phyloP scores from a whole-genome alignment of 2,113 vertebrate genomes.

The Condylura cristata region DNA sequence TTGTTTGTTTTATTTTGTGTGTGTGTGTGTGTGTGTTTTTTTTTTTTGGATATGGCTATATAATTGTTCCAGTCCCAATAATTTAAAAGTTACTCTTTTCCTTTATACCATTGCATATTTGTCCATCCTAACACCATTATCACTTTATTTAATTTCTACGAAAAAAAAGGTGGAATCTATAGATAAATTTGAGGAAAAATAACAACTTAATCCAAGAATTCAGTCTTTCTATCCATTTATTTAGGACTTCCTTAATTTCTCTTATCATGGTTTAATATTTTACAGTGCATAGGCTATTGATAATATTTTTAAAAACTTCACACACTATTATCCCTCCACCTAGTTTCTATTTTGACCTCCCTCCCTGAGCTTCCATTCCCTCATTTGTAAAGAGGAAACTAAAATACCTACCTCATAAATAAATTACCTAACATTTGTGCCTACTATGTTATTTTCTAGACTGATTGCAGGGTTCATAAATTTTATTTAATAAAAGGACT shows the following conservation, averaged over 20 bases:
- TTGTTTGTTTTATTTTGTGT: not conserved
- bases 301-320: slow-evolving; percentile 13
- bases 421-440: not conserved
- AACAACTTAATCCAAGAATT: not conserved
- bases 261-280: not conserved
- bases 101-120: not conserved
- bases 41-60: not conserved
- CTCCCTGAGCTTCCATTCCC: not conserved
- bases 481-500: slow-evolving; percentile 29
- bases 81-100: not conserved
- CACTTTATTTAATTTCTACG: not conserved
- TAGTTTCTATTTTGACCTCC: not conserved
- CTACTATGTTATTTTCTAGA: not conserved
- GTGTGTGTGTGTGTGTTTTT: too few relatives aligned
- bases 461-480: not conserved
- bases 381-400: not conserved
- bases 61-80: not conserved
- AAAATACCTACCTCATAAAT: not conserved
- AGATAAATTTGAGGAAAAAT: not conserved
- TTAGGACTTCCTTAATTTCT: not conserved
- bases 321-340: not conserved
- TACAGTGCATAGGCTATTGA: not conserved
- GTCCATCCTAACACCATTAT: not conserved
- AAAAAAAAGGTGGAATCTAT: not conserved
- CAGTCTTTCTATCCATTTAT: not conserved